A percentile compares a stretch with the other conserved stretches of the same genome.
phyloP scores from a whole-genome alignment of 2,113 vertebrate genomes.

The Reinhardtius hippoglossoides region DNA sequence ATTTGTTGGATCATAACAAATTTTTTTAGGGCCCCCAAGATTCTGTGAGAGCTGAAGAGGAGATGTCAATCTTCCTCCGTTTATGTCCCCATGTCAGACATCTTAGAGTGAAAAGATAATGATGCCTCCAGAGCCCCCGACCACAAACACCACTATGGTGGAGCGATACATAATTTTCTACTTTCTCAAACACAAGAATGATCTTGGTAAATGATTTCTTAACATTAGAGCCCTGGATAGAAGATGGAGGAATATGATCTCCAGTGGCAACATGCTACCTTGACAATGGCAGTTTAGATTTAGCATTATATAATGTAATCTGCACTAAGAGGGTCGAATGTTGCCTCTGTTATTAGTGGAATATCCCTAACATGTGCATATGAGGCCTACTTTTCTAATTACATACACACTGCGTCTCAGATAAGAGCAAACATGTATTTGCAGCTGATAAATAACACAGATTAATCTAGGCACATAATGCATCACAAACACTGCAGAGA shows the following conservation, averaged over 20 bases:
- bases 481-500: neutral
- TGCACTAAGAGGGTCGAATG: neutral
- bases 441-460: neutral
- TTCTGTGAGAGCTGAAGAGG: slow-evolving; percentile 7
- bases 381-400: slow-evolving; percentile 2
- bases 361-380: neutral
- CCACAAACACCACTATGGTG: neutral
- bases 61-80: slow-evolving; percentile 29
- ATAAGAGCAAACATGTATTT: neutral
- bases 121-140: slow-evolving; percentile 28
- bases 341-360: neutral
- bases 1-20: slow-evolving; percentile 15
- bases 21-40: slow-evolving; percentile 3
- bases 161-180: slow-evolving; percentile 7
- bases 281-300: slow-evolving; percentile 8
- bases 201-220: neutral
- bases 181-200: neutral
- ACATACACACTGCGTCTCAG: neutral
- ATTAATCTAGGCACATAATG: neutral
- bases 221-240: neutral
- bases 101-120: slow-evolving; percentile 43
- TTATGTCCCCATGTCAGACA: slow-evolving; percentile 15
- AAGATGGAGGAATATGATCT: neutral
- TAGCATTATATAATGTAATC: neutral
- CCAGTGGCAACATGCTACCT: slow-evolving; percentile 13